These are phyloP conservation scores for Sitobion miscanthi DNA, from an alignment of 1,140 invertebrate species.

Conservation along the genomic window DNA sequence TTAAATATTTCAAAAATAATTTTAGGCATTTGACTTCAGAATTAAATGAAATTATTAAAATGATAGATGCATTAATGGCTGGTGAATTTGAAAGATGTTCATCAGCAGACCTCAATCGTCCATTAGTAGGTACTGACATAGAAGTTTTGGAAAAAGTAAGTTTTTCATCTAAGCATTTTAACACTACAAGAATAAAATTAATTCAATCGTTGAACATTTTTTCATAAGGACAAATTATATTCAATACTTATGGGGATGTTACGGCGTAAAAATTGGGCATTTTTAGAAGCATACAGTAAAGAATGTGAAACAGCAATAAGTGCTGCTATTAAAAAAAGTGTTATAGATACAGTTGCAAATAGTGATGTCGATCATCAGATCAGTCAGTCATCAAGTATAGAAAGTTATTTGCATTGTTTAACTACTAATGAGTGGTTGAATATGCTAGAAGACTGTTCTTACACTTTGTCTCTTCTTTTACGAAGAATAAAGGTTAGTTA, in stretches of 20 bases:
- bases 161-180: background rate
- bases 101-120: conserved; percentile 89
- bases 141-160: conserved; percentile 70
- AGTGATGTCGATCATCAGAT: conserved; percentile 65
- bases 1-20: conserved; percentile 70
- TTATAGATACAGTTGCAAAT: conserved; percentile 78
- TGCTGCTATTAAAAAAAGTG: conserved; percentile 86
- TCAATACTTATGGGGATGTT: conserved; percentile 89
- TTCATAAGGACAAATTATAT: conserved; percentile 79
- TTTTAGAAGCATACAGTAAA: conserved; percentile 86
- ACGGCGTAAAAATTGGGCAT: conserved; percentile 83
- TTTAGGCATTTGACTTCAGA: conserved; percentile 95
- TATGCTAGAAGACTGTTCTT: conserved; percentile 79
- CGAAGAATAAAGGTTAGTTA: conserved; percentile 69
- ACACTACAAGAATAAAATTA: background rate
- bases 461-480: conserved; percentile 65
- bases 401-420: conserved; percentile 68
- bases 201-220: conserved; percentile 45
- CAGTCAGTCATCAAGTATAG: conserved; percentile 66
- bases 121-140: conserved; percentile 71
- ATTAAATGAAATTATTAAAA: conserved; percentile 93
- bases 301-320: conserved; percentile 89
- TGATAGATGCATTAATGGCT: conserved; percentile 96
- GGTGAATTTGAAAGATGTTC: conserved; percentile 94
- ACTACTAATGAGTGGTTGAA: conserved; percentile 80